phyloP scores from a whole-genome alignment of 2,797 vertebrate species.

The Brachymystax lenok region DNA sequence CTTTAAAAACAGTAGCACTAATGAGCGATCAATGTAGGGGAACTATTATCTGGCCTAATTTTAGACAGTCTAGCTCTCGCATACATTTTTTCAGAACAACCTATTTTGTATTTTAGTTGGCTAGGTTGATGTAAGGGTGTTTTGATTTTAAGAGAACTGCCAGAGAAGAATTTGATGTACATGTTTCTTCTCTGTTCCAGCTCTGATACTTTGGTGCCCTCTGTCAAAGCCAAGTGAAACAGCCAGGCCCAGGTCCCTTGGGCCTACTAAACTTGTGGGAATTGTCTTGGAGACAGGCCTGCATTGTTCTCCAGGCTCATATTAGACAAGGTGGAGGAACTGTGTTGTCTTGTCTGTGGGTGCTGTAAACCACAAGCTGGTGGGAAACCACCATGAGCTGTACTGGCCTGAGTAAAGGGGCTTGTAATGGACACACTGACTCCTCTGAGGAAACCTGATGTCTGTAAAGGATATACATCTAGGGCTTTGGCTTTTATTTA shows the following conservation, averaged over 20 bases:
- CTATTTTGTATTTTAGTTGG: not conserved
- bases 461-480: not conserved
- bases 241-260: not conserved
- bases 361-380: not conserved
- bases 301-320: slow-evolving; percentile 15
- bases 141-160: not conserved
- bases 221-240: slow-evolving; percentile 4
- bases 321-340: not conserved
- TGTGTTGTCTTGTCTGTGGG: not conserved
- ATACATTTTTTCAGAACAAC: not conserved
- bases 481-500: not conserved
- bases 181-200: not conserved
- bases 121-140: not conserved
- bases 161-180: not conserved
- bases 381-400: not conserved
- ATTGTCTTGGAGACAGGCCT: slow-evolving; percentile 15
- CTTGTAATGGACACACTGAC: not conserved
- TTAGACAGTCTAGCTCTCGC: not conserved
- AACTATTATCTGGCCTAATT: not conserved
- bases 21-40: not conserved
- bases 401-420: not conserved
- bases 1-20: not conserved
- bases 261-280: not conserved
- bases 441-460: not conserved
- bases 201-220: not conserved